Conservation (phyloP, 2,113 vertebrate species). For the Hippolais icterina region DNA sequence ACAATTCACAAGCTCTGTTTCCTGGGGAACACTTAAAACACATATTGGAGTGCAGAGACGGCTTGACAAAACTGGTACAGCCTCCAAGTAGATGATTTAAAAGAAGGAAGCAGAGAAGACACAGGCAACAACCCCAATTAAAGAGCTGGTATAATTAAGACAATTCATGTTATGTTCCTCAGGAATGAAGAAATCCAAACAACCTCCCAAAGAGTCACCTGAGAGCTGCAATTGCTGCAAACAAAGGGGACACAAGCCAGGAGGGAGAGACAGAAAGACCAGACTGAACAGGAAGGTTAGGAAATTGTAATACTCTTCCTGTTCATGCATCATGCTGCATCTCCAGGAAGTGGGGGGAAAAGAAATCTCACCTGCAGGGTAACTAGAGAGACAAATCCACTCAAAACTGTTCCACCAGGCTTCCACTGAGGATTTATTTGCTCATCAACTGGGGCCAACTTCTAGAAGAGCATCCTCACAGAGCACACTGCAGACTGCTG, state of each 20-base stretch:
- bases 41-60: neutral
- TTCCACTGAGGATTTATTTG: neutral
- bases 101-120: neutral
- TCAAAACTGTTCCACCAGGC: neutral
- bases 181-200: neutral
- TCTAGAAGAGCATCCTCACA: slow-evolving; percentile 3
- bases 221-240: neutral
- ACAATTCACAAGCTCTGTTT: neutral
- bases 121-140: neutral
- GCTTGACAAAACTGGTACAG: neutral
- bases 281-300: neutral
- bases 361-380: neutral
- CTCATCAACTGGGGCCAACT: neutral
- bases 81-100: neutral
- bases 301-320: neutral
- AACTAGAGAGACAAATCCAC: neutral
- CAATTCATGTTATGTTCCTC: neutral
- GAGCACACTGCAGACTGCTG: neutral
- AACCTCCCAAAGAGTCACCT: neutral
- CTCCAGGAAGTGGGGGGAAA: neutral
- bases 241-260: neutral
- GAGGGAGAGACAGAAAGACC: neutral
- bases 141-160: neutral
- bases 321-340: neutral
- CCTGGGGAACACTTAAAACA: neutral